A percentile compares a stretch with the other conserved stretches of the same genome.
These are phyloP conservation scores for Centroberyx gerrardi DNA, from an alignment of 2,797 vertebrate genomes.

Conservation along the genomic window DNA sequence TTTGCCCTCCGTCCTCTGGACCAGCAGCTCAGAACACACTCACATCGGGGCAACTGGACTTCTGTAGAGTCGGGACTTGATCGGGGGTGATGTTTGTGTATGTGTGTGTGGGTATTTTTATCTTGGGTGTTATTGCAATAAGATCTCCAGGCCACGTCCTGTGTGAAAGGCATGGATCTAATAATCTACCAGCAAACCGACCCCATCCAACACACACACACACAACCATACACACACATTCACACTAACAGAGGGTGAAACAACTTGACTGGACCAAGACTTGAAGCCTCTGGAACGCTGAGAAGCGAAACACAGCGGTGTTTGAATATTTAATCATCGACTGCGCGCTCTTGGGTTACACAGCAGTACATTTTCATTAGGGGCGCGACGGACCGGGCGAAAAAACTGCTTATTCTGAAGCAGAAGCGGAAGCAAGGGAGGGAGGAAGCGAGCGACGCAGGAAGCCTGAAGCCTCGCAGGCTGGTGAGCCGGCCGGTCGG, in stretches of 20 bases:
- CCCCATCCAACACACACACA: conserved; percentile 1
- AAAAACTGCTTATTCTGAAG: conserved; percentile 31
- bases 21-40: conserved; percentile 11
- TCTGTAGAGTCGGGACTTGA: conserved; percentile 3
- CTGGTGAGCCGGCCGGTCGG: conserved; percentile 11
- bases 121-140: conserved; percentile 58
- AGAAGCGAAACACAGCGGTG: neutral
- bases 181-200: conserved; percentile 57
- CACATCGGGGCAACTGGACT: neutral
- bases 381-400: conserved; percentile 10
- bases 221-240: neutral
- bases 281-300: conserved; percentile 29
- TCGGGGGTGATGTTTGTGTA: conserved; percentile 10
- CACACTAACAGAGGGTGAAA: conserved; percentile 38
- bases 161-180: conserved; percentile 46
- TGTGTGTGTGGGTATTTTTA: conserved; percentile 1
- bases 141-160: conserved; percentile 21
- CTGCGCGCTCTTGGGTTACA: conserved; percentile 56
- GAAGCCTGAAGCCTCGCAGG: conserved; percentile 3
- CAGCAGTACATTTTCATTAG: conserved; percentile 45
- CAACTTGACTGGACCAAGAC: conserved; percentile 48
- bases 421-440: neutral
- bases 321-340: conserved; percentile 69
- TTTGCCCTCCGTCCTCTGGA: neutral
- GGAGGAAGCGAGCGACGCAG: neutral